Evolutionary conservation across 30 jellyfish, hydroid and myxozoan species (phyloP), one percentile per base, ranked within the genome.

Genomic region (Cassiopea andromeda): DNA sequence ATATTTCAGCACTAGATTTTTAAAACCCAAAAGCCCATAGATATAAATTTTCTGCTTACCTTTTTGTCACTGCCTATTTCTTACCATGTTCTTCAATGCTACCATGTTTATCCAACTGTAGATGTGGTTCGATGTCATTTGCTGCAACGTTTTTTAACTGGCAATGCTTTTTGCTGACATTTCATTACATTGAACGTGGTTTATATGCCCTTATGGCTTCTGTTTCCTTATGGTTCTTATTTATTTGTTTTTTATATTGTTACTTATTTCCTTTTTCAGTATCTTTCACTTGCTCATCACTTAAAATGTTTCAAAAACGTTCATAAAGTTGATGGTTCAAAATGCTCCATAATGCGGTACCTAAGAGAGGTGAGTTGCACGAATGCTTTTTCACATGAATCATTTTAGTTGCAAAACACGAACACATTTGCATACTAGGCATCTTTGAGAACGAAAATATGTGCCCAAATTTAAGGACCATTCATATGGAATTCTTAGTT

Each of bases 261-360:
- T 9, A 9, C 9, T 2, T 50, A 9, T 50, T 50, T 50, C 71
- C 54, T 2, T 46, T 60, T 61, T 80, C 45, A 80, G 89, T 80
- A 7, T 44, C 48, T 80, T 16, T 38, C 73, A 44, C 16, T 27
- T 59, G 80, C 69, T 8, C 75, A 80, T 64, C 1, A 3, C 16
- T 38, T 7, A 70, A 16, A 70, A 6, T 92, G 98, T 73, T 89
- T 89, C 78, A 73, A 71, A 46, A 83, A 93, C 49, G 92, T 83
- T 58, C 98, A 93, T 89, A 93, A 87, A 5, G 89, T 93, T 14
- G 90, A 89, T 89, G 98, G 97, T 15, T 77, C 94, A 4, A 77
- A 68, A 19, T 93, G 98, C 54, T 93, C 98, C 4, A 64, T 93
- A 2, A 17, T 88, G 87, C 76, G 81, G 3, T 93, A 93, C 80